Evolutionary conservation across 2,113 vertebrate species (phyloP), one percentile per base, ranked within the genome.

Genomic region (Oxygymnocypris stewartii): DNA sequence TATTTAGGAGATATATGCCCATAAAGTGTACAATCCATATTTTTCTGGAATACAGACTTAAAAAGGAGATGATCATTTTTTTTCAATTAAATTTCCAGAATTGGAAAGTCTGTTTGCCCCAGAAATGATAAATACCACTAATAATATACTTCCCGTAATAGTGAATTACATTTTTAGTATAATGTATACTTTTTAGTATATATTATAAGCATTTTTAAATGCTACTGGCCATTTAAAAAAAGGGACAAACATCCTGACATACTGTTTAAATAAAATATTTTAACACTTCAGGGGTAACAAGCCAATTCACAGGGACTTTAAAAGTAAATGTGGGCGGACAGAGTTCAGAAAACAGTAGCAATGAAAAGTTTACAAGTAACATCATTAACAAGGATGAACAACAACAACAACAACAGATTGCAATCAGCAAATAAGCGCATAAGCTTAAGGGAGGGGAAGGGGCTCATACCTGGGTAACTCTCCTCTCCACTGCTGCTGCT

Each of bases 391-490:
- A 23, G 25, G 7, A 67, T 25, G 59, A 57, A 40, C 83, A 74
- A 87, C 88, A 59, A n/a, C n/a, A n/a, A n/a, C n/a, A n/a, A 79
- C 86, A 63, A 79, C 63, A 89, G 14, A 87, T 71, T 31, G 28
- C 28, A 31, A 31, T 82, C 59, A 78, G 85, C 82, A 87, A 63
- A 31, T 31, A 77, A 86, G 86, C 86, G 71, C 79, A 73, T 14
- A 78, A 73, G 80, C 90, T 85, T 88, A 93, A 93, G 90, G 91
- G 89, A 67, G 76, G 91, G 89, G 87, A 85, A 90, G 88, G 79
- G 90, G 94, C 91, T 95, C 97, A 94, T 97, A 99, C 98, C 98
- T 98, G 97, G 96, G 57, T 94, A 95, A 82, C 95, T 93, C 93
- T 98, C 98, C 95, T 98, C 97, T 84, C 82, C 82, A 57, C 92